phyloP scores from a whole-genome alignment of 1,140 invertebrate species.

The Apis cerana region DNA sequence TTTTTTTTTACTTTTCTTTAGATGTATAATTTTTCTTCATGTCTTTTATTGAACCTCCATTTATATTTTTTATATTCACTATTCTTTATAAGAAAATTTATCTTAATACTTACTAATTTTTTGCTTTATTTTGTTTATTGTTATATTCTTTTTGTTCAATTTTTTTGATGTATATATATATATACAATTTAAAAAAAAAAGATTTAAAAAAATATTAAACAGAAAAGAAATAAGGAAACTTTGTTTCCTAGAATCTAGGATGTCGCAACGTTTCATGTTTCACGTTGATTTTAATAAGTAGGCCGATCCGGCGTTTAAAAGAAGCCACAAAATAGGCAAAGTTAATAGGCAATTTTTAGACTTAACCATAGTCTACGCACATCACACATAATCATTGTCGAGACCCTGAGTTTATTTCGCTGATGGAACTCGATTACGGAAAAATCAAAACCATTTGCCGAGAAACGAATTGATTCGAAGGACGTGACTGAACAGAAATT shows the following conservation, averaged over 20 bases:
- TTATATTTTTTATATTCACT: too few species aligned
- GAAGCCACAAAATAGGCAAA: slow-evolving; percentile 47
- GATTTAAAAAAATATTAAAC: neutral
- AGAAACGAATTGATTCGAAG: slow-evolving; percentile 2
- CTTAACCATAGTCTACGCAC: slow-evolving; percentile 59
- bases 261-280: slow-evolving; percentile 47
- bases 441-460: slow-evolving; percentile 35
- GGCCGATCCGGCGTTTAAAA: slow-evolving; percentile 23
- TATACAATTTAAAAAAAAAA: too few species aligned
- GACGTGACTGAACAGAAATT: slow-evolving; percentile 16
- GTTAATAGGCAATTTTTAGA: slow-evolving; percentile 49
- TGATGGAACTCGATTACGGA: slow-evolving; percentile 39
- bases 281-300: slow-evolving; percentile 54
- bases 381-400: slow-evolving; percentile 55
- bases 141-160: too few species aligned
- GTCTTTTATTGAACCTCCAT: too few species aligned
- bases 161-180: too few species aligned
- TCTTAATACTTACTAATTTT: too few species aligned
- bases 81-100: too few species aligned
- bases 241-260: slow-evolving; percentile 20
- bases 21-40: too few species aligned
- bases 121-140: too few species aligned
- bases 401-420: slow-evolving; percentile 46
- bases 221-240: neutral
- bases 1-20: too few species aligned